A percentile compares a stretch with the other conserved stretches of the same genome.
phyloP scores from a whole-genome alignment of 2,888 invertebrate species.

The Pterostichus madidus region DNA sequence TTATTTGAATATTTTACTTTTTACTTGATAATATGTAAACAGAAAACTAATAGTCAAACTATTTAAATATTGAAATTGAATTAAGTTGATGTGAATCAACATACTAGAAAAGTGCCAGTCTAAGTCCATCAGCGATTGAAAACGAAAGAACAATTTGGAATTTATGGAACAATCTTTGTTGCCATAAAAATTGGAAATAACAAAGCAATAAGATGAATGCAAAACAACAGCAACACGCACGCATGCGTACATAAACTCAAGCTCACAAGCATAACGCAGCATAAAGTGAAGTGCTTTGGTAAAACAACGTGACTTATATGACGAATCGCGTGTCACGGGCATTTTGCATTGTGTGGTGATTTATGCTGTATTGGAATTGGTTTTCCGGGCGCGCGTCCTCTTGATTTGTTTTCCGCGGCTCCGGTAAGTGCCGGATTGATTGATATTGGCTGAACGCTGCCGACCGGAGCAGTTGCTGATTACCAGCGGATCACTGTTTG shows the following conservation, averaged over 20 bases:
- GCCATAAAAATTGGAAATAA: neutral
- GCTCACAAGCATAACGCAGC: neutral
- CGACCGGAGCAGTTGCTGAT: constrained; percentile 69
- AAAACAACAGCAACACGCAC: neutral
- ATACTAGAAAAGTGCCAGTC: neutral
- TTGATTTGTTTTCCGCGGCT: constrained; percentile 74
- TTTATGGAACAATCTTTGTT: neutral
- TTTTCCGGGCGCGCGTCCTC: constrained; percentile 74
- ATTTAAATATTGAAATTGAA: too few species aligned
- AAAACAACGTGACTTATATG: constrained; percentile 54
- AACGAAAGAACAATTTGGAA: neutral
- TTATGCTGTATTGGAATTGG: constrained; percentile 76
- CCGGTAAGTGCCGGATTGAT: constrained; percentile 72
- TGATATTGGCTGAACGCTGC: constrained; percentile 71
- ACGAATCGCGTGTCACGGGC: constrained; percentile 55
- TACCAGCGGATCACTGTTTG: constrained; percentile 68
- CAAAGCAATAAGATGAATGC: neutral
- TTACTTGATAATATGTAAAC: too few species aligned
- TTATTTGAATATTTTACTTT: too few species aligned
- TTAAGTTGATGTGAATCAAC: too few species aligned
- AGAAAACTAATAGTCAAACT: too few species aligned
- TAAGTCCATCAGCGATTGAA: neutral
- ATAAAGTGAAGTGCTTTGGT: constrained; percentile 22
- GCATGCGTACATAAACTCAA: constrained; percentile 3
- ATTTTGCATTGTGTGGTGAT: constrained; percentile 71